Evolutionary conservation across 2,888 invertebrate genomes (phyloP), one percentile per base, ranked within the genome.

Genomic region (Microplitis manilae): DNA sequence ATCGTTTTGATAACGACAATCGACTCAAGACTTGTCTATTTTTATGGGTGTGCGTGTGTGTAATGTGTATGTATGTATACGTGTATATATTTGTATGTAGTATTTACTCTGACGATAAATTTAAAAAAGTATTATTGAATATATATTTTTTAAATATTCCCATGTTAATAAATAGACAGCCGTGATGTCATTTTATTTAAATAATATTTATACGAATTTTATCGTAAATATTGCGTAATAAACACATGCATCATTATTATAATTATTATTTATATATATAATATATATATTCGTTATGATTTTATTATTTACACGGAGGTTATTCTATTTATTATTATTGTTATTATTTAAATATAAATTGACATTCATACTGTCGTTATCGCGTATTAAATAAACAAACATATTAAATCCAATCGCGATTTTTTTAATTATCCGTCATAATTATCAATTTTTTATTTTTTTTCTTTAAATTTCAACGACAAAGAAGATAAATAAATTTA

Each of bases 271-370:
- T 70, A 70, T 70, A 20, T 62, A 60, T 41, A 20, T 62, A 62
- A 62, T 62, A 62, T 62, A 62, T 62, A 62, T 62, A 62, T 4
- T 61, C n/a, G 59, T 72, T 59, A 50, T 17, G 50, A 73, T 41
- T 73, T 64, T 73, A 73, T 73, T 64, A 17, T 50, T 50, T 72
- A 72, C 71, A 72, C 30, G 39, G 38, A 38, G 50, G 50, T 70
- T 60, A 6, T 70, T 60, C 61, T 13, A 50, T 50, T 50, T 50
- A 50, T 50, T 13, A 50, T 50, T 50, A 50, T 50, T 13, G 9
- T 50, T 50, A 50, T 50, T 50, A 50, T 13, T 50, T 50, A 50
- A 50, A 50, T 50, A 50, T 50, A 50, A 50, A 50, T 50, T 50
- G 50, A 50, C 50, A 50, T 50, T 50, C 50, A 50, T 50, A 50